phyloP scores from a whole-genome alignment of 2,113 vertebrate genomes.

The Bos indicus region DNA sequence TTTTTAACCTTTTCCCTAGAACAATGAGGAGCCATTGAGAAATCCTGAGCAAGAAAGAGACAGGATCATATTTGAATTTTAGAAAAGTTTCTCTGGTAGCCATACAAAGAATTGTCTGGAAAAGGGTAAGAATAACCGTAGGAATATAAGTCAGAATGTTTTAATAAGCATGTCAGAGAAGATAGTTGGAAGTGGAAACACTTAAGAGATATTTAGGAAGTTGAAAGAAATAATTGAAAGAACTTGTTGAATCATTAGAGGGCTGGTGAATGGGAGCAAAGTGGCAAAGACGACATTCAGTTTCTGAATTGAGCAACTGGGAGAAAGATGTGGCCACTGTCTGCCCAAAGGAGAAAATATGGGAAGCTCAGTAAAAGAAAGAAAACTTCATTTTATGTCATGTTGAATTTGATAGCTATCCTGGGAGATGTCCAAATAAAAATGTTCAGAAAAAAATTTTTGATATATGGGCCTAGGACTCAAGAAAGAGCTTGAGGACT shows the following conservation, averaged over 20 bases:
- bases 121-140: not conserved
- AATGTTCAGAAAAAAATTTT: not conserved
- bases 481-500: not conserved
- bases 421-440: not conserved
- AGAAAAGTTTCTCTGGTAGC: not conserved
- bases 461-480: not conserved
- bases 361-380: not conserved
- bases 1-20: not conserved
- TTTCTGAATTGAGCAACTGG: not conserved
- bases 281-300: not conserved
- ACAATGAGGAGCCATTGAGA: not conserved
- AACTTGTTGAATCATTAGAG: not conserved
- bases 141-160: not conserved
- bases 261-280: not conserved
- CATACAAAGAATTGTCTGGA: not conserved
- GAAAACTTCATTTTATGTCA: not conserved
- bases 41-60: not conserved
- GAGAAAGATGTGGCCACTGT: not conserved
- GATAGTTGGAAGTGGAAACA: not conserved
- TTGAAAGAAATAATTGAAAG: not conserved
- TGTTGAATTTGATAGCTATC: not conserved
- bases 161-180: not conserved
- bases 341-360: not conserved
- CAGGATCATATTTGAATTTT: not conserved
- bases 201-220: not conserved